A percentile compares a stretch with the other conserved stretches of the same genome.
phyloP scores from a whole-genome alignment of 1,140 invertebrate genomes.

The Theocolax elegans region DNA sequence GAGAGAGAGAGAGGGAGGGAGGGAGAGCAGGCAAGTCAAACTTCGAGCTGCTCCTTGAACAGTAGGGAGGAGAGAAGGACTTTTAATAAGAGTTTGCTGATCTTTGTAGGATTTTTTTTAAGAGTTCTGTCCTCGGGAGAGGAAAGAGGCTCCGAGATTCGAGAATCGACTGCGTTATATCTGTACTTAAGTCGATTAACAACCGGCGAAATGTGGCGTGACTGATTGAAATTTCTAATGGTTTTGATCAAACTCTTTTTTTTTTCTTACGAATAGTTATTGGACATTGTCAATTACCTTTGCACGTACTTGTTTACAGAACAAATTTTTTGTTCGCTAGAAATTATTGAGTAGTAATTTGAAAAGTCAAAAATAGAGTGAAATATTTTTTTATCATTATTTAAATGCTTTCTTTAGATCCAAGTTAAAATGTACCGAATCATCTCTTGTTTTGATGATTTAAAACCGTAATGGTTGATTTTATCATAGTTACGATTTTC shows the following conservation, averaged over 20 bases:
- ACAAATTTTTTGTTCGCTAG: too few species aligned
- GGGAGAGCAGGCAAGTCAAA: background rate
- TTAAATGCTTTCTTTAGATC: too few species aligned
- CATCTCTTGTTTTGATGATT: too few species aligned
- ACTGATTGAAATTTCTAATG: constrained; percentile 10
- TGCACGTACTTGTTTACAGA: background rate
- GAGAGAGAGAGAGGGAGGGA: background rate
- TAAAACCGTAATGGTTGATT: too few species aligned
- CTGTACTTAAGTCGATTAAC: background rate
- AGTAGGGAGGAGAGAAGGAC: background rate
- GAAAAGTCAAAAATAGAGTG: too few species aligned
- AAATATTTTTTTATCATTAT: too few species aligned
- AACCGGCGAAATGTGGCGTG: background rate
- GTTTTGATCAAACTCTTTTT: background rate
- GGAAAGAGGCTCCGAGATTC: background rate
- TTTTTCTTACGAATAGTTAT: background rate
- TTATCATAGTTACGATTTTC: too few species aligned
- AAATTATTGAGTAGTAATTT: too few species aligned
- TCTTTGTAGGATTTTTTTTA: constrained; percentile 24
- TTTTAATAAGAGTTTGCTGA: constrained; percentile 20
- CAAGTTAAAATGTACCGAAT: too few species aligned
- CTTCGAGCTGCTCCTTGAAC: constrained; percentile 1
- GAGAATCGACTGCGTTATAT: background rate
- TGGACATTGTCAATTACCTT: background rate
- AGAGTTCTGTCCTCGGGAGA: background rate